Base-by-base conservation (phyloP, 2,113 vertebrate genomes). In the Pelecanoides urinatrix region DNA sequence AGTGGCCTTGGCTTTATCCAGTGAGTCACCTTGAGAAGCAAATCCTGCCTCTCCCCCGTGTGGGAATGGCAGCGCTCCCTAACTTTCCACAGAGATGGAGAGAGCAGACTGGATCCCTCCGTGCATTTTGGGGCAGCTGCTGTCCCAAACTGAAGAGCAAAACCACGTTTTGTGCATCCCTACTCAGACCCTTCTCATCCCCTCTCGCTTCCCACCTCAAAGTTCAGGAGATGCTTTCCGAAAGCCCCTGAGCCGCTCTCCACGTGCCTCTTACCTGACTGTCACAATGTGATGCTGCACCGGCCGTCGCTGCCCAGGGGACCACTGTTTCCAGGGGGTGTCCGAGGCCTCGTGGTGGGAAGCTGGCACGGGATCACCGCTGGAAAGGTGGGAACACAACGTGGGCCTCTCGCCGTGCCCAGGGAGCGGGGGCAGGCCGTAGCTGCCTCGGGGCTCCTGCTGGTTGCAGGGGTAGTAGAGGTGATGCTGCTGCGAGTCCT, bases 261-360 rank as follows among this genome's bases (percentile, higher is more conserved):
- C 8, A 0, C 0, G 3, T 19, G 49, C 55, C 52, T 23, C 98
- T 85, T 96, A 99, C 99, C 99, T 99, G 91, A 99, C 98, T 20
- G 99, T 99, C 86, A 99, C 98, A 52, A 99, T 89, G 3, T 99
- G 99, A 11, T 97, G 98, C 94, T 99, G 99, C 79, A 98, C 93
- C 0, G 98, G 97, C 74, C 98, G 99, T 82, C 84, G 97, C 87
- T 98, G 97, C n/a, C 98, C 97, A 0, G 98, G 98, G 44, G 98
- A 98, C 97, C 98, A 98, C 44, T 98, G 98, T 78, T 99, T 98
- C 99, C 99, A 99, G 47, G 98, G 96, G 19, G 95, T 97, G 50
- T 98, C 98, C 0, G 96, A 95, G 40, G 96, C 95, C 14, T 95
- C 96, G 0, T 98, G 98, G 5, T 98, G 98, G 38, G 98, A 86